These are phyloP conservation scores for Ophion ventricosus DNA, from an alignment of 2,888 invertebrate species.

Conservation along the genomic window DNA sequence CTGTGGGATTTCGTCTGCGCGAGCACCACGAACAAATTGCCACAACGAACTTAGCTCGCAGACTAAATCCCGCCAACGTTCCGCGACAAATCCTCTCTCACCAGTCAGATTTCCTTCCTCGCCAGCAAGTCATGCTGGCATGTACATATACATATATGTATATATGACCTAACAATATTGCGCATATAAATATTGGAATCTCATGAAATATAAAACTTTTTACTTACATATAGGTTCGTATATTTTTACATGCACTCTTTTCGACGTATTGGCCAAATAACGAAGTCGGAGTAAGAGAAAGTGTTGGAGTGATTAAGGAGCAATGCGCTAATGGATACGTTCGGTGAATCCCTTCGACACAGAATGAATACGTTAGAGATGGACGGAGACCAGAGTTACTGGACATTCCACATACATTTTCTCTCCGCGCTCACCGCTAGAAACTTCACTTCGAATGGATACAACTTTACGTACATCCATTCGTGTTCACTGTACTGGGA, in stretches of 20 bases:
- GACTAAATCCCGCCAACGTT: conserved; percentile 58
- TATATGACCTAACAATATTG: background rate
- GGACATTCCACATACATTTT: conserved; percentile 27
- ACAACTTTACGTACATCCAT: background rate
- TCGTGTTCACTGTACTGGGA: background rate
- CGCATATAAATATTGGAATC: background rate
- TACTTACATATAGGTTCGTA: background rate
- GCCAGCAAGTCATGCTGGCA: background rate
- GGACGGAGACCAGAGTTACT: conserved; percentile 18
- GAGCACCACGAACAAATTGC: conserved; percentile 62
- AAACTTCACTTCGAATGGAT: conserved; percentile 8
- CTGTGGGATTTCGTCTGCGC: conserved; percentile 56
- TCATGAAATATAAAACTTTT: background rate
- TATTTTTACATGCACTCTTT: background rate
- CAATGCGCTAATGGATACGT: conserved; percentile 58
- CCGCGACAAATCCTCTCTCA: conserved; percentile 41
- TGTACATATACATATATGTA: background rate
- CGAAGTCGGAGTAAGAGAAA: conserved; percentile 25
- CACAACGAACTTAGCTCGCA: conserved; percentile 58
- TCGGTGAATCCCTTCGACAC: conserved; percentile 34
- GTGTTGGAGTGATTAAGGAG: conserved; percentile 42
- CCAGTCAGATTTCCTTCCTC: background rate
- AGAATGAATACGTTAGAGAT: conserved; percentile 13
- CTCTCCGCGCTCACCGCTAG: conserved; percentile 9
- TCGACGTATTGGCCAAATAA: conserved; percentile 28